A percentile compares a stretch with the other conserved stretches of the same genome.
Evolutionary conservation across 2,888 invertebrate species (phyloP).

Genomic region (Pammene fasciana): DNA sequence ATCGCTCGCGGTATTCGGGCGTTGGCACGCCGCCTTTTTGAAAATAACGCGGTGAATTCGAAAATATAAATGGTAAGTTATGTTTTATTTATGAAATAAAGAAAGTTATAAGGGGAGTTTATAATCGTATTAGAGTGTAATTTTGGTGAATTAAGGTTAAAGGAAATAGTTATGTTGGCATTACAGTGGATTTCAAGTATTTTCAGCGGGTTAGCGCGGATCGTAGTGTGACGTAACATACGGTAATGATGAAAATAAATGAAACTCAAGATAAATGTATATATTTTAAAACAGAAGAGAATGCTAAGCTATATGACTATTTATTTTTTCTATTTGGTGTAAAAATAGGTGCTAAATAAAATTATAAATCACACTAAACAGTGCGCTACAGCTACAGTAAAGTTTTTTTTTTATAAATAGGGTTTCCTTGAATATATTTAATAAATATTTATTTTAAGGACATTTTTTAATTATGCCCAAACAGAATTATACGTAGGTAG

Average conservation of each 20-base stretch:
- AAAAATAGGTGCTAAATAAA: no score
- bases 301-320: background rate
- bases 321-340: no score
- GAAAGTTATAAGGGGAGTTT: background rate
- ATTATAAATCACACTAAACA: no score
- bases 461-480: no score
- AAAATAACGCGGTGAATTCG: conserved; percentile 57
- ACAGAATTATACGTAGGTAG: no score
- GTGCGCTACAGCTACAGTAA: no score
- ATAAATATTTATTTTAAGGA: no score
- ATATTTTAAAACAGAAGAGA: conserved; percentile 3
- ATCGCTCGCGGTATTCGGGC: conserved; percentile 58
- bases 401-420: no score
- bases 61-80: conserved; percentile 71
- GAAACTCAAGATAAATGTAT: background rate
- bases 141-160: background rate
- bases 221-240: conserved; percentile 40
- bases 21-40: conserved; percentile 46
- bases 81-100: conserved; percentile 7
- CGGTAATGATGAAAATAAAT: conserved; percentile 36
- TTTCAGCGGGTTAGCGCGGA: conserved; percentile 39
- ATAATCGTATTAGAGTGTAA: background rate
- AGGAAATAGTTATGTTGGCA: no score
- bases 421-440: no score
- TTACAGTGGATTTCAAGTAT: conserved; percentile 43